A percentile compares a stretch with the other conserved stretches of the same genome.
phyloP scores from a whole-genome alignment of 2,113 vertebrate species.

The Egretta garzetta region DNA sequence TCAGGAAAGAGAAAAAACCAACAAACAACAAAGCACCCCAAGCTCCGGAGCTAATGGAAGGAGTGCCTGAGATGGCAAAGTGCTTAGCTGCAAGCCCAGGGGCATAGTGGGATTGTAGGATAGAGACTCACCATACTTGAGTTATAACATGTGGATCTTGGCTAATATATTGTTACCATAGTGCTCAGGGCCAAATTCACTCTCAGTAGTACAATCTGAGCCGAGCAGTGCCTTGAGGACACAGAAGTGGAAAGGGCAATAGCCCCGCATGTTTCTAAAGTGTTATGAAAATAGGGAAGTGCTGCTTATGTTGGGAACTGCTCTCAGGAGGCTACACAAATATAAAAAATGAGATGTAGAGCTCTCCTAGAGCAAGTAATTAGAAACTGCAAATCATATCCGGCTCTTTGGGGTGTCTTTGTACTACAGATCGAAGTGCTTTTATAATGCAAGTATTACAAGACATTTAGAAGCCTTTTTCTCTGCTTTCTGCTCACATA shows the following conservation, averaged over 20 bases:
- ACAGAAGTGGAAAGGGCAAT: slow-evolving; percentile 7
- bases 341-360: background rate
- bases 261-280: slow-evolving; percentile 12
- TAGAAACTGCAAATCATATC: slow-evolving; percentile 44
- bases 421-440: background rate
- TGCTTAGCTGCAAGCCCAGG: slow-evolving; percentile 15
- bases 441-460: background rate
- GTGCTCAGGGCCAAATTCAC: background rate
- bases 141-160: slow-evolving; percentile 8
- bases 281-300: background rate
- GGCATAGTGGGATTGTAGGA: background rate
- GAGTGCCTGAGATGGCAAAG: slow-evolving; percentile 12
- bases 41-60: slow-evolving; percentile 18
- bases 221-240: slow-evolving; percentile 1
- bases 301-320: slow-evolving; percentile 8
- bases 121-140: background rate
- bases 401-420: background rate
- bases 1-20: background rate
- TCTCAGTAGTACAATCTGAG: slow-evolving; percentile 15
- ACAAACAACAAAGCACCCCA: background rate
- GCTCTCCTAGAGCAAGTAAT: slow-evolving; percentile 37
- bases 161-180: slow-evolving; percentile 21
- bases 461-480: background rate
- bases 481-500: background rate
- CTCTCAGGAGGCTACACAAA: slow-evolving; percentile 1